Evolutionary conservation across 2,888 invertebrate species (phyloP).

Genomic region (Dioctria rufipes): DNA sequence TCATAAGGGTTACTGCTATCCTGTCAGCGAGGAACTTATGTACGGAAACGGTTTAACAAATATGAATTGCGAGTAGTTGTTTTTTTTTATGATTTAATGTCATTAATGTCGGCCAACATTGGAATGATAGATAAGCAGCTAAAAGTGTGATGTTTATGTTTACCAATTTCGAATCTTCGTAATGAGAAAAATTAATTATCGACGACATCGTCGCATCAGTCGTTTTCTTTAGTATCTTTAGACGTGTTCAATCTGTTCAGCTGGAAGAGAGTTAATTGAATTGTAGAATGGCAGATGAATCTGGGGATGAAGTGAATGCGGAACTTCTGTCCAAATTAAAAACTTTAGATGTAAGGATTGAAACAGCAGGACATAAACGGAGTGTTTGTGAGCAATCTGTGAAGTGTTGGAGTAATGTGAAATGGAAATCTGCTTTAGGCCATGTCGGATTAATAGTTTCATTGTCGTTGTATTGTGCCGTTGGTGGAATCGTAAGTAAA

Average conservation of each 20-base stretch:
- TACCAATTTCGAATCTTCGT: not conserved
- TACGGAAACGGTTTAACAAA: too few relatives aligned
- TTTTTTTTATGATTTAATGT: too few relatives aligned
- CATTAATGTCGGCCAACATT: not conserved
- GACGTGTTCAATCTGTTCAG: not conserved
- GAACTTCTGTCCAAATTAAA: slow-evolving; percentile 70
- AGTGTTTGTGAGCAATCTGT: slow-evolving; percentile 62
- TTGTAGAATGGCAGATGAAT: slow-evolving; percentile 64
- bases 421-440: slow-evolving; percentile 79
- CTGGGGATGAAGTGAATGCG: slow-evolving; percentile 68
- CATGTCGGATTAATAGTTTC: slow-evolving; percentile 83
- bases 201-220: not conserved
- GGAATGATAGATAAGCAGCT: not conserved
- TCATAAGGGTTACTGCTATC: not conserved
- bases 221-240: not conserved
- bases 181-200: slow-evolving; percentile 11
- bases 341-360: slow-evolving; percentile 67
- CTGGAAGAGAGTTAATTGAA: too few relatives aligned
- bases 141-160: not conserved
- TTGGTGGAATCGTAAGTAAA: slow-evolving; percentile 83
- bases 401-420: slow-evolving; percentile 73
- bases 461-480: slow-evolving; percentile 83
- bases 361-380: not conserved
- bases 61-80: too few relatives aligned
- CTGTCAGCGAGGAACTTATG: not conserved